Base-by-base conservation (phyloP, 2,888 invertebrate species). In the Synergus umbraculus region DNA sequence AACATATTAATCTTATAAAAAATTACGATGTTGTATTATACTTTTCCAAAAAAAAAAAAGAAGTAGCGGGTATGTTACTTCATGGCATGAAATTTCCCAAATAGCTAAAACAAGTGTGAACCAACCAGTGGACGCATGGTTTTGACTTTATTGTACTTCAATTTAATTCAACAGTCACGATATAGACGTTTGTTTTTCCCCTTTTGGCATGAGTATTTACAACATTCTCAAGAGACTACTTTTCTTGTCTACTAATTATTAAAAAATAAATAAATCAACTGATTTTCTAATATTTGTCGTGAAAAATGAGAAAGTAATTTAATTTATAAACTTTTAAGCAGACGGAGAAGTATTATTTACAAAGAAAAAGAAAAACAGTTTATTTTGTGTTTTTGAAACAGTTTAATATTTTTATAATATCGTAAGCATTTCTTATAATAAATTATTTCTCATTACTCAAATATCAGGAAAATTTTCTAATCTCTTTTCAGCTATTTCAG, bases 101-200 rank as follows among this genome's bases (percentile, higher is more conserved):
- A 83, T 83, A 84, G 81, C 78, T 85, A 83, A 87, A 84, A 84
- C 82, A 80, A 88, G 86, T 86, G 85, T 89, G 87, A 87, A 87
- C 83, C 84, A 84, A 84, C 82, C 82, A 85, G 82, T 87, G 84
- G 85, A 85, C 84, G 91, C 91, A 91, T 91, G 91, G 86, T 88
- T 89, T 90, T 90, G 78, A 82, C 81, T 83, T 88, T 88, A 82
- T 78, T 87, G 85, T 88, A 84, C 81, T 67, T 76, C 69, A 83
- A 82, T 79, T 85, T 86, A 82, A 80, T 78, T 83, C 10, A 81
- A 83, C 79, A 85, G 85, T 86, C 84, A 86, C 83, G 78, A 78
- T 79, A 83, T 84, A 86, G 83, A 82, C 79, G 84, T 65, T 81
- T 79, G 81, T 85, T 85, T 67, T 78, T 85, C 82, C 79, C 77